A percentile compares a stretch with the other conserved stretches of the same genome.
Evolutionary conservation across 2,113 vertebrate species (phyloP).

Genomic region (Morone chrysops): DNA sequence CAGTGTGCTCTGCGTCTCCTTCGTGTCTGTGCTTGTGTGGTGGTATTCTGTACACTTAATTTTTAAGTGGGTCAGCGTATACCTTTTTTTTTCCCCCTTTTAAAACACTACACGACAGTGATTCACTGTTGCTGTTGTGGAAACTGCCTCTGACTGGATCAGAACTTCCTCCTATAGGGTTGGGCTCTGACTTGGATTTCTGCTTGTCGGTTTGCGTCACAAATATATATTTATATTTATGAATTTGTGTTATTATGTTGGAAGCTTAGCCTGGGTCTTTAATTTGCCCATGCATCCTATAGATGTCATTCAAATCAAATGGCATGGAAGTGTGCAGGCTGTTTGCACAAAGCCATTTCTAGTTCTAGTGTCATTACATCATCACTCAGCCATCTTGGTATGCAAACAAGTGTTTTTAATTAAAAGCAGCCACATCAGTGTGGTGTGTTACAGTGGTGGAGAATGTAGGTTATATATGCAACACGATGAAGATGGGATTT

Average conservation of each 20-base stretch:
- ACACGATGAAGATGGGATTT: neutral
- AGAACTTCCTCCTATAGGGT: slow-evolving; percentile 54
- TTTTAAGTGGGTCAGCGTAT: neutral
- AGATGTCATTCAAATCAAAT: neutral
- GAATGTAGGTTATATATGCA: slow-evolving; percentile 9
- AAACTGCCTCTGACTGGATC: slow-evolving; percentile 45
- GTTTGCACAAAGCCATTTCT: slow-evolving; percentile 50
- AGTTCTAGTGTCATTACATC: slow-evolving; percentile 74
- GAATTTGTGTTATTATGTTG: neutral
- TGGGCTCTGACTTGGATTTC: slow-evolving; percentile 12
- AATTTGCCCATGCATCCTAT: no score
- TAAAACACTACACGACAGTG: neutral
- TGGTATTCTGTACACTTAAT: neutral
- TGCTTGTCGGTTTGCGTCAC: slow-evolving; percentile 17
- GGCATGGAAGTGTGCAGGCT: slow-evolving; percentile 22
- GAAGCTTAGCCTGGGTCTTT: neutral
- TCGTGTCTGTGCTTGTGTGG: neutral
- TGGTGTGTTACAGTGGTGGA: slow-evolving; percentile 11
- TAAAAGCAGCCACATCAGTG: slow-evolving; percentile 41
- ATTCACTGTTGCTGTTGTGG: slow-evolving; percentile 44
- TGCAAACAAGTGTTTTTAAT: slow-evolving; percentile 72
- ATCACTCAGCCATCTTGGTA: slow-evolving; percentile 76
- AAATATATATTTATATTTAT: neutral
- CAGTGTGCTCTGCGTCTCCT: neutral
- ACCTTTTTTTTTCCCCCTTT: neutral